These are phyloP conservation scores for Xanthia icteritia DNA, from an alignment of 2,888 invertebrate genomes.

Conservation along the genomic window DNA sequence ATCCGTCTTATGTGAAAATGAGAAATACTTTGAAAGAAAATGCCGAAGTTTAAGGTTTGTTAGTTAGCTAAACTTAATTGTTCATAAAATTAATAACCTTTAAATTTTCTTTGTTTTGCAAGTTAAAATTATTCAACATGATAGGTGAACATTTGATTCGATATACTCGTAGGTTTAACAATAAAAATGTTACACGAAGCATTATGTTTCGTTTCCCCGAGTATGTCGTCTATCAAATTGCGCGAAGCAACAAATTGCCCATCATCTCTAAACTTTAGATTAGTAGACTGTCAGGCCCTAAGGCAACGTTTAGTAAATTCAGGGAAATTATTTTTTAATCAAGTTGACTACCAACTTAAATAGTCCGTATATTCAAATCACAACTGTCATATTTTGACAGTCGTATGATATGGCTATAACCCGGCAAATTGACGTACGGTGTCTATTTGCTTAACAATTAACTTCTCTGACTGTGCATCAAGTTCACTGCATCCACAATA, in stretches of 20 bases:
- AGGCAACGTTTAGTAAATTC: slow-evolving; percentile 28
- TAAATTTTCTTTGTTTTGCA: slow-evolving; percentile 29
- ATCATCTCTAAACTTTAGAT: slow-evolving; percentile 51
- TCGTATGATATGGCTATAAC: too few relatives aligned
- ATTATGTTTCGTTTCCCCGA: slow-evolving; percentile 31
- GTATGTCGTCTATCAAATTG: slow-evolving; percentile 26
- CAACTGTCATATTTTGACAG: not conserved
- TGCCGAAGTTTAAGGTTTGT: slow-evolving; percentile 15
- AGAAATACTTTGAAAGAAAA: slow-evolving; percentile 11
- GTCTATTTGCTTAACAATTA: not conserved
- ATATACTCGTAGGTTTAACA: slow-evolving; percentile 5
- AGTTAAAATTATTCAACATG: slow-evolving; percentile 32
- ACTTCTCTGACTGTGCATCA: not conserved
- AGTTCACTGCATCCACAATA: slow-evolving; percentile 51
- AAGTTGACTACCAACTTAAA: not conserved
- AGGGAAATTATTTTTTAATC: not conserved
- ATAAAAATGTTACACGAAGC: slow-evolving; percentile 28
- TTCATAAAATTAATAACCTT: slow-evolving; percentile 23
- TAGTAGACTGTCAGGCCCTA: slow-evolving; percentile 30
- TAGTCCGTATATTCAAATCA: not conserved
- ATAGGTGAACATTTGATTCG: slow-evolving; percentile 25
- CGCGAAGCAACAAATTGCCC: slow-evolving; percentile 35
- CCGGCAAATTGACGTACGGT: not conserved
- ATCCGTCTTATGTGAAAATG: slow-evolving; percentile 1
- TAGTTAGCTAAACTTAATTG: slow-evolving; percentile 22